Percentiles rank a stretch among this genome's conserved stretches.
Conservation (phyloP, 2,888 invertebrate genomes). For the Drepanosiphum platanoidis region DNA sequence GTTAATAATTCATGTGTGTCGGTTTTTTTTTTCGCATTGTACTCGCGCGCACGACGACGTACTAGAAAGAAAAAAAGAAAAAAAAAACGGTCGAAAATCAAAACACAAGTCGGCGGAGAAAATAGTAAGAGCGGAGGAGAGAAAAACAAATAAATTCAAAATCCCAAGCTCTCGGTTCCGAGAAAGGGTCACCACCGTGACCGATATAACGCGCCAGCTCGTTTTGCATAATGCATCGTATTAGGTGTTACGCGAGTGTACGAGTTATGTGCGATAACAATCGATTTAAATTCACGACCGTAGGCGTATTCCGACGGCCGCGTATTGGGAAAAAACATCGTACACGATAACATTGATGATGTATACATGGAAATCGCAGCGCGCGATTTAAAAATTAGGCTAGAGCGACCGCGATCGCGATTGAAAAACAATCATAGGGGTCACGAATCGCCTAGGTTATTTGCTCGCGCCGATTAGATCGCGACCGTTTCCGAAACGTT, state of each 20-base stretch:
- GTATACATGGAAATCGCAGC: too few relatives aligned
- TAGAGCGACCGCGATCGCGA: too few relatives aligned
- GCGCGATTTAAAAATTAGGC: neutral
- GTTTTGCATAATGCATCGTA: conserved; percentile 34
- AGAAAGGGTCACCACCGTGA: conserved; percentile 45
- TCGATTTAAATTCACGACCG: neutral
- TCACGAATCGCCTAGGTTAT: too few relatives aligned
- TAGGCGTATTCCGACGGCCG: neutral
- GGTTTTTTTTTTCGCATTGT: neutral
- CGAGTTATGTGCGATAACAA: neutral
- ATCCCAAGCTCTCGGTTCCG: neutral
- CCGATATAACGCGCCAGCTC: conserved; percentile 27
- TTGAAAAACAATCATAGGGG: too few relatives aligned
- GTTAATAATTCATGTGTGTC: conserved; percentile 45
- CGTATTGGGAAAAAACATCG: neutral
- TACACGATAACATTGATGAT: too few relatives aligned
- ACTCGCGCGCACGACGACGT: neutral
- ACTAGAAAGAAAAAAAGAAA: too few relatives aligned
- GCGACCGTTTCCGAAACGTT: too few relatives aligned
- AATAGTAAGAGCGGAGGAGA: neutral
- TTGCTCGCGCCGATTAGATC: too few relatives aligned
- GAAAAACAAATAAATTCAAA: conserved; percentile 15
- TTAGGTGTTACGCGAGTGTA: neutral
- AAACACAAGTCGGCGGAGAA: conserved; percentile 16
- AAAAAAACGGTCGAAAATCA: conserved; percentile 9